Base-by-base conservation (phyloP, 2,113 vertebrate species). In the Cyanistes caeruleus region DNA sequence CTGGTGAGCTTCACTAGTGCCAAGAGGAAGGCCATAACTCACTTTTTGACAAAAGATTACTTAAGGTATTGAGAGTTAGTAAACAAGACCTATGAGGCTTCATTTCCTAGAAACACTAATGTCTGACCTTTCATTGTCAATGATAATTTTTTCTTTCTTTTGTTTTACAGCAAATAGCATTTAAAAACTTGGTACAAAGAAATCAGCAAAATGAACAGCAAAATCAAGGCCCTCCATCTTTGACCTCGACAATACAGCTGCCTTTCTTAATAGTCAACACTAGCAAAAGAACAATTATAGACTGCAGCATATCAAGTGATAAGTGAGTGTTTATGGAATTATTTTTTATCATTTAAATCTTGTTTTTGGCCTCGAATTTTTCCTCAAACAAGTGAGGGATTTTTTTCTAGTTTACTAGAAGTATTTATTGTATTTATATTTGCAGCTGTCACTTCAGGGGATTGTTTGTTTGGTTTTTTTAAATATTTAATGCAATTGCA, bases 221-320 rank as follows among this genome's bases (percentile, higher is more conserved):
- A 76, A 98, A 97, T 78, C 98, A 97, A 95, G 97, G 98, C 18
- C 95, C 98, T 56, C 98, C 98, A 30, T 98, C 98, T 43, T 65
- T 97, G 60, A 98, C 98, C 80, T 98, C 99, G 24, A 98, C 98
- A 70, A 98, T 99, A 81, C 98, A 99, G 92, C 98, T 99, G 83
- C 99, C 99, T 23, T 99, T 99, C 83, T 98, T 99, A 93, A 98
- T 99, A 86, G 98, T 99, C 96, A 99, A 99, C 94, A 99, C 99
- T 27, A 99, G 98, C 97, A 98, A 98, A 67, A 98, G 97, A 90
- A 99, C 99, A 3, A 96, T 99, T 92, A 99, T 99, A 92, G 99
- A 99, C 87, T 99, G 99, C 98, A 99, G 98, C 97, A 99, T 99
- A 97, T 99, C 99, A 73, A 98, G 98, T 67, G 98, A 99, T 96